Conservation (phyloP, 2,888 invertebrate genomes). For the Spilosoma lubricipeda region DNA sequence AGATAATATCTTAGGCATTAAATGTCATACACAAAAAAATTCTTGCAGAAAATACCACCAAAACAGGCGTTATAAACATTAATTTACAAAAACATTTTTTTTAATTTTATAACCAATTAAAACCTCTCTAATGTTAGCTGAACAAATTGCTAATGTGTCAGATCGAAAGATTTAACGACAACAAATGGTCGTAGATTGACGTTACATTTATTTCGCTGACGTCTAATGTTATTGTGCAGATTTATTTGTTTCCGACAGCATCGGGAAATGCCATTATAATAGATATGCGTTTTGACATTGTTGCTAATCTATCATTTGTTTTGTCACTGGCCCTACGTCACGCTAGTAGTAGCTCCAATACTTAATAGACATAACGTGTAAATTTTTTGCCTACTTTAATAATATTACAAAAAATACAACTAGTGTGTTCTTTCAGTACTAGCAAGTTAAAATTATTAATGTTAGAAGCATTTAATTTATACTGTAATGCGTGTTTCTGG, state of each 20-base stretch:
- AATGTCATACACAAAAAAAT: neutral
- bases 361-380: neutral
- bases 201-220: conserved; percentile 81
- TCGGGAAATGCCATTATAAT: conserved; percentile 79
- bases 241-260: conserved; percentile 80
- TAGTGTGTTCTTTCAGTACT: too few relatives aligned
- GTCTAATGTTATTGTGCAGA: conserved; percentile 76
- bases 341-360: neutral
- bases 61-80: too few relatives aligned
- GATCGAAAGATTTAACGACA: conserved; percentile 66
- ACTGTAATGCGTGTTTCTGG: too few relatives aligned
- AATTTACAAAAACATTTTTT: neutral
- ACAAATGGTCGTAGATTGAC: conserved; percentile 81
- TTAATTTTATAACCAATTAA: neutral
- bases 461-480: too few relatives aligned
- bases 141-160: conserved; percentile 56
- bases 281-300: conserved; percentile 64
- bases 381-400: neutral
- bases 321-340: conserved; percentile 23
- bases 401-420: too few relatives aligned
- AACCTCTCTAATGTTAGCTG: neutral
- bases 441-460: too few relatives aligned
- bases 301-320: conserved; percentile 61
- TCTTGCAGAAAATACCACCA: too few relatives aligned
- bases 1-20: neutral